Conservation (phyloP, 1,140 invertebrate species). For the Harpegnathos saltator region DNA sequence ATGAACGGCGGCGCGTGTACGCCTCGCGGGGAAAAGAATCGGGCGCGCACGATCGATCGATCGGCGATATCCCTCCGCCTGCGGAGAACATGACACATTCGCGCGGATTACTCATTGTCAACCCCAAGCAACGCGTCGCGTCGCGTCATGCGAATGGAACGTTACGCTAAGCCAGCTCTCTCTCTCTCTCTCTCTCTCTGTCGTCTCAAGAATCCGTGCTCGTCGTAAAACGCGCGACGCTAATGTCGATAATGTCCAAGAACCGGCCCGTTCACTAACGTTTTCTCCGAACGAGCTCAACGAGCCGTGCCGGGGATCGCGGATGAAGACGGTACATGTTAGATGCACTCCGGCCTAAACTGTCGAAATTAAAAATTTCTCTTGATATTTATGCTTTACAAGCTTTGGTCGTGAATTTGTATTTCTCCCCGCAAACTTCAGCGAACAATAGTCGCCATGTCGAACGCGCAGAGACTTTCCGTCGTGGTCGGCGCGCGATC, state of each 20-base stretch:
- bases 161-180: conserved; percentile 1
- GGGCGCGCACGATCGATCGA: neutral
- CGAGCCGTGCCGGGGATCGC: neutral
- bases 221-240: neutral
- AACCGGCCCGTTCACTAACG: neutral
- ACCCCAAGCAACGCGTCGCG: neutral
- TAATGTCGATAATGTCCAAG: conserved; percentile 13
- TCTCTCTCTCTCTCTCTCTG: too few species aligned
- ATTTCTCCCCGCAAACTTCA: too few species aligned
- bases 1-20: neutral
- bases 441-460: too few species aligned
- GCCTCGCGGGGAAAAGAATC: neutral
- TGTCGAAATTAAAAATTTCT: too few species aligned
- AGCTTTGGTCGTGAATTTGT: too few species aligned
- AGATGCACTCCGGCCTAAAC: neutral
- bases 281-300: neutral
- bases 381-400: too few species aligned
- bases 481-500: neutral
- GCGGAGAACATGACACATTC: conserved; percentile 35
- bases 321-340: neutral
- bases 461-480: too few species aligned
- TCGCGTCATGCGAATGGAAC: conserved; percentile 45
- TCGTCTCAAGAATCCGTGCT: neutral
- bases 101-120: conserved; percentile 44
- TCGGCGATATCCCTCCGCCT: neutral